Evolutionary conservation across 2,888 invertebrate species (phyloP).

Genomic region (Zeuzera pyrina): DNA sequence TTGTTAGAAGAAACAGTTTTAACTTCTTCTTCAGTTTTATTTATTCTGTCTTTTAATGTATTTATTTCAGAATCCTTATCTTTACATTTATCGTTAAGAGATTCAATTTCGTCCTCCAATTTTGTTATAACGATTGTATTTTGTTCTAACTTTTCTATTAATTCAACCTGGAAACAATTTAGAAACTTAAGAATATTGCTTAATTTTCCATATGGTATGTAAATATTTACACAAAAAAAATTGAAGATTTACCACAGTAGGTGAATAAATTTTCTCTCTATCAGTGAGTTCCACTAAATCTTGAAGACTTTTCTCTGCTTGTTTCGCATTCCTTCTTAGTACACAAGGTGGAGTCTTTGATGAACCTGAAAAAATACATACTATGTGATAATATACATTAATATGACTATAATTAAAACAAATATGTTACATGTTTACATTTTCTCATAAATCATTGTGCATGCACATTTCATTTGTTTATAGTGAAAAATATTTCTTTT

Average conservation of each 20-base stretch:
- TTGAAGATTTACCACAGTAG: constrained; percentile 50
- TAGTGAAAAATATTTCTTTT: too few relatives aligned
- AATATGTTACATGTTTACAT: too few relatives aligned
- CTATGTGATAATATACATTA: too few relatives aligned
- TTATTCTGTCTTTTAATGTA: constrained; percentile 31
- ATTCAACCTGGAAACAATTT: constrained; percentile 40
- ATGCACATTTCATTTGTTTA: too few relatives aligned
- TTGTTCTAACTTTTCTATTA: constrained; percentile 54
- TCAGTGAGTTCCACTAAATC: constrained; percentile 73
- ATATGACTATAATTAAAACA: too few relatives aligned
- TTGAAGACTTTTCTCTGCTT: constrained; percentile 64
- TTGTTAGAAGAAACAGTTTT: constrained; percentile 23
- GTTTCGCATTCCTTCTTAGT: constrained; percentile 51
- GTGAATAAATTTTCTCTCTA: constrained; percentile 70
- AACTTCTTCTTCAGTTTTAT: constrained; percentile 27
- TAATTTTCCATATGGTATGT: too few relatives aligned
- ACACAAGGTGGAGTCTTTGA: constrained; percentile 61
- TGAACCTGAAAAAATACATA: constrained; percentile 28
- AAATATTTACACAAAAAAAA: too few relatives aligned
- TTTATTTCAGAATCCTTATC: constrained; percentile 43
- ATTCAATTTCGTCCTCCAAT: constrained; percentile 40
- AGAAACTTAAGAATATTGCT: too few relatives aligned
- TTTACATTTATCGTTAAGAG: constrained; percentile 25
- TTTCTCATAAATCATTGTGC: too few relatives aligned
- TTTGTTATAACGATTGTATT: constrained; percentile 30